Conservation (phyloP, 2,797 vertebrate species). For the Falco naumanni region DNA sequence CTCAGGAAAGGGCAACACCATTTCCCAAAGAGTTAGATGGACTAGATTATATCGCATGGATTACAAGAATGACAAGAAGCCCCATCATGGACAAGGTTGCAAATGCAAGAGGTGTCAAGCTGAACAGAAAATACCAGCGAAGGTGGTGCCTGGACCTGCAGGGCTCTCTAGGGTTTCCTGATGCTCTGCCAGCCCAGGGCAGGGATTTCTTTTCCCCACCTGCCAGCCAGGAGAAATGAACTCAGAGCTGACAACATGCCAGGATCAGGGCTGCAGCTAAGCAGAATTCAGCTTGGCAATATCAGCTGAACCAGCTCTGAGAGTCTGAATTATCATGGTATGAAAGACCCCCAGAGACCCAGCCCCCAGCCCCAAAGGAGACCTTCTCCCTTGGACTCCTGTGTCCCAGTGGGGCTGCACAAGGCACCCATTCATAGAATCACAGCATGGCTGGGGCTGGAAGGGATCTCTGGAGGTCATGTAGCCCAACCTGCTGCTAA, state of each 20-base stretch:
- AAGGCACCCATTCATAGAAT: not conserved
- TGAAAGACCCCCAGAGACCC: not conserved
- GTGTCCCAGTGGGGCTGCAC: not conserved
- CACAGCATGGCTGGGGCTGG: too few relatives aligned
- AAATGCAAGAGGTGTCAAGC: not conserved
- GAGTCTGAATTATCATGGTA: rapidly evolving
- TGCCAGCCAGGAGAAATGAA: not conserved
- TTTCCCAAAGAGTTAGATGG: not conserved
- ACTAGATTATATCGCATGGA: not conserved
- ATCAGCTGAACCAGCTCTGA: not conserved
- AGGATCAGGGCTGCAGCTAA: not conserved
- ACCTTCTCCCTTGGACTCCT: not conserved
- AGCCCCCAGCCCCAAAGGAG: not conserved
- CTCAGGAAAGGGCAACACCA: rapidly evolving
- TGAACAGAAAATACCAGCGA: not conserved
- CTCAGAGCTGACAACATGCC: not conserved
- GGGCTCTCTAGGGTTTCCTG: not conserved
- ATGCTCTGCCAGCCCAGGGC: not conserved
- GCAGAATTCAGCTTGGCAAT: not conserved
- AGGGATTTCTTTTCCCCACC: not conserved
- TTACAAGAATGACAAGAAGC: not conserved
- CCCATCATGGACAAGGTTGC: not conserved
- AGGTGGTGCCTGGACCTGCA: rapidly evolving
- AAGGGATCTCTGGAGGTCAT: too few relatives aligned
- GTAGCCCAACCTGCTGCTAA: too few relatives aligned